phyloP scores from a whole-genome alignment of 2,113 vertebrate genomes.

The Nyctibius bracteatus region DNA sequence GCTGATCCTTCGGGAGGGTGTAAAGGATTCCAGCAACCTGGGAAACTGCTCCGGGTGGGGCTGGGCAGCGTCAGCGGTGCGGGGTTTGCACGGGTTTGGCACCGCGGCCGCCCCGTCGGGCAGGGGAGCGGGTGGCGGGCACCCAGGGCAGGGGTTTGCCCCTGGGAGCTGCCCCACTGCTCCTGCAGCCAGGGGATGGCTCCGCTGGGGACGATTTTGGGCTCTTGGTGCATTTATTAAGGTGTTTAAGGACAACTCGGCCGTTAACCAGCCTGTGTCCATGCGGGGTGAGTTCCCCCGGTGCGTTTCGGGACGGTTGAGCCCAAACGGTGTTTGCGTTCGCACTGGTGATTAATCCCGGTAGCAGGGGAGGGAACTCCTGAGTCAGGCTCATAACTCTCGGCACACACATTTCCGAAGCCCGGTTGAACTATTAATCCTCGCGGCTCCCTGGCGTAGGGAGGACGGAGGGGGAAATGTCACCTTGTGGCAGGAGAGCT shows the following conservation, averaged over 20 bases:
- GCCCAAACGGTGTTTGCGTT: neutral
- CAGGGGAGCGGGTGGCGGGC: neutral
- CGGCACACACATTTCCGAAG: neutral
- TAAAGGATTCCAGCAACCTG: neutral
- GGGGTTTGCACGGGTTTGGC: too few species aligned
- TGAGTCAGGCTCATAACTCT: constrained; percentile 16
- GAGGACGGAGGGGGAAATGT: constrained; percentile 35
- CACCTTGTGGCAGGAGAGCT: constrained; percentile 43
- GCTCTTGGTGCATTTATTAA: fast-evolving
- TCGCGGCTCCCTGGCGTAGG: neutral
- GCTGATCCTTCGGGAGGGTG: neutral
- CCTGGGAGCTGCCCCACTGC: neutral
- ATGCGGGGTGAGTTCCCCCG: fast-evolving
- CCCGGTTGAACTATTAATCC: constrained; percentile 23
- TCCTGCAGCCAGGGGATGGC: fast-evolving
- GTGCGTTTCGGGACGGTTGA: neutral
- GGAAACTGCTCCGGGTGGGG: neutral
- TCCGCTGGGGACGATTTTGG: neutral
- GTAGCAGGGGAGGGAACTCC: constrained; percentile 21
- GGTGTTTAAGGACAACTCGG: neutral
- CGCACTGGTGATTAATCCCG: neutral
- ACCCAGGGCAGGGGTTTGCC: neutral
- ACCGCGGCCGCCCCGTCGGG: neutral
- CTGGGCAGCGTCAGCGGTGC: neutral
- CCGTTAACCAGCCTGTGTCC: neutral